phyloP scores from a whole-genome alignment of 2,113 vertebrate species.

The Nyctibius bracteatus region DNA sequence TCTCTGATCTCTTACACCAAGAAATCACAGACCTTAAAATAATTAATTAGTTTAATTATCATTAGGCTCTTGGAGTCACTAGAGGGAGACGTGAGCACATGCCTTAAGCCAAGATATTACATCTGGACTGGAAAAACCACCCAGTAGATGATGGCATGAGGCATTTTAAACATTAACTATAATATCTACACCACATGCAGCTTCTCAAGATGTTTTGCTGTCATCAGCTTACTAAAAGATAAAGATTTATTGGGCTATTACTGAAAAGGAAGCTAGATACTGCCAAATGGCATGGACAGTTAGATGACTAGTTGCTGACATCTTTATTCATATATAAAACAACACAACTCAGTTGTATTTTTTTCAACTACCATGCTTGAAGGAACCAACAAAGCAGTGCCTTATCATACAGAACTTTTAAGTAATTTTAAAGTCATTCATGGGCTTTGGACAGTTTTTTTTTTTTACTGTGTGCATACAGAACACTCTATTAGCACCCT shows the following conservation, averaged over 20 bases:
- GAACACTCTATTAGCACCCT: background rate
- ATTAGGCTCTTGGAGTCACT: background rate
- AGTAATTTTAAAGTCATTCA: background rate
- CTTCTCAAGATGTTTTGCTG: slow-evolving; percentile 56
- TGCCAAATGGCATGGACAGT: slow-evolving; percentile 58
- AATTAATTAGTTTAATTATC: background rate
- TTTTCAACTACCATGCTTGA: slow-evolving; percentile 30
- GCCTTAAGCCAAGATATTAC: slow-evolving; percentile 1
- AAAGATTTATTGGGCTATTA: slow-evolving; percentile 64
- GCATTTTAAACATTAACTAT: slow-evolving; percentile 4
- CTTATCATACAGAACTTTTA: background rate
- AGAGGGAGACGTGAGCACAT: background rate
- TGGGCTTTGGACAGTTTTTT: background rate
- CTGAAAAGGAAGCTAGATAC: slow-evolving; percentile 55
- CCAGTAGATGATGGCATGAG: slow-evolving; percentile 31
- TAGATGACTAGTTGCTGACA: slow-evolving; percentile 51
- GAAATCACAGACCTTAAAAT: background rate
- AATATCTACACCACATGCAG: slow-evolving; percentile 53
- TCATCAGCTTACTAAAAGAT: slow-evolving; percentile 56
- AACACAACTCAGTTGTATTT: background rate
- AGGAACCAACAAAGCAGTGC: background rate
- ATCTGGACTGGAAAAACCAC: background rate
- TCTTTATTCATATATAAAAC: slow-evolving; percentile 38
- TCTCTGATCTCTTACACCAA: background rate
- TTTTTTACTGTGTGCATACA: background rate